Evolutionary conservation across 2,888 invertebrate species (phyloP), one percentile per base, ranked within the genome.

Genomic region (Ephialtes manifestator): DNA sequence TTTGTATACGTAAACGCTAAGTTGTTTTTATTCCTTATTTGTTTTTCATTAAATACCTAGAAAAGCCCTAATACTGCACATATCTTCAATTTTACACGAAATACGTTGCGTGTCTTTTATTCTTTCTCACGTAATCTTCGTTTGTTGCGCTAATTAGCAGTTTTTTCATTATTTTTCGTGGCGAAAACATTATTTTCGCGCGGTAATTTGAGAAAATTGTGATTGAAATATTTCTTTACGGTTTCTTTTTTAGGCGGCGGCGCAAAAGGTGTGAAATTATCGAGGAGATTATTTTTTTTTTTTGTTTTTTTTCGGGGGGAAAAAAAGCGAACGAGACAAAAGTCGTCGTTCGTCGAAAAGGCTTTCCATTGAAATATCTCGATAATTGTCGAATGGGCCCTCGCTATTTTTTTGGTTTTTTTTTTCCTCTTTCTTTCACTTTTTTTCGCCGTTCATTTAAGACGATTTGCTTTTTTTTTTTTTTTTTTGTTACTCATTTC

Each of bases 51-150:
- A 68, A 79, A 85, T 81, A 65, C 46, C 80, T 86, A 86, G 51
- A 86, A 84, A 86, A 86, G 86, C 86, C 81, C 84, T 84, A 83
- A 86, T 86, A 82, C 87, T 83, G 83, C 81, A 84, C 67, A 78
- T 77, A 78, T 87, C 78, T 76, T 79, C 81, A 83, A 81, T 87
- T 84, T 80, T 84, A 81, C 76, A 81, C 71, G 74, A 85, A 72
- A 65, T 63, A 79, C 67, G 39, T 84, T 65, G 53, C 78, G 68
- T 65, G 11, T 46, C 15, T 28, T 1, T 24, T 24, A n/a, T 24
- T 24, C 24, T 24, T 46, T 20, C 5, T 15, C n/a, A 7, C 11
- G 7, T 67, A 18, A 31, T 43, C 43, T 43, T 68, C 68, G 28
- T 67, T 24, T 15, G 11, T 48, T 28, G 68, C 43, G 20, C 15